Percentiles rank a stretch among this genome's conserved stretches.
phyloP scores from a whole-genome alignment of 2,797 vertebrate species.

The Hirundo rustica region DNA sequence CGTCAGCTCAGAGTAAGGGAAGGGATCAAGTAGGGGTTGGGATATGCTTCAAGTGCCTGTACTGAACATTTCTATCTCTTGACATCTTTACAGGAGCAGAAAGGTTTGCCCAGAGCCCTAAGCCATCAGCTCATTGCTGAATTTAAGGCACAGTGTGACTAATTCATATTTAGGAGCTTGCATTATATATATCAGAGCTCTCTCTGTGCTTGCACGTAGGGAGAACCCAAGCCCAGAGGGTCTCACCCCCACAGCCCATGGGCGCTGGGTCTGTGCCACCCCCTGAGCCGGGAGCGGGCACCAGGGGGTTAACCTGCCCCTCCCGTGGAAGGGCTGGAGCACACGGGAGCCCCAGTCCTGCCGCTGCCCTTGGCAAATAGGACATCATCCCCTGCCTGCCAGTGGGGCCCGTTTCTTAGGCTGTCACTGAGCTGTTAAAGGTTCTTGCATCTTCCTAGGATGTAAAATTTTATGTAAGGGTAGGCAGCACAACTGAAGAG shows the following conservation, averaged over 20 bases:
- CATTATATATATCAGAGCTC: background rate
- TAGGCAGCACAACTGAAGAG: background rate
- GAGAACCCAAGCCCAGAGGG: background rate
- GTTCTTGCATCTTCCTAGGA: background rate
- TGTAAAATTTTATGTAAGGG: background rate
- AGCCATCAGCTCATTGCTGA: background rate
- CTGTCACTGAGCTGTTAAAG: background rate
- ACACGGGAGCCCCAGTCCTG: background rate
- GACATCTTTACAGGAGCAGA: background rate
- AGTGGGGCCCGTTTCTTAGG: background rate
- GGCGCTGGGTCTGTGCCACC: rapidly evolving
- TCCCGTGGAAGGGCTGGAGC: rapidly evolving
- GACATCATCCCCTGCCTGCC: background rate
- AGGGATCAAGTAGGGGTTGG: background rate
- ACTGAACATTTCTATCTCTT: background rate
- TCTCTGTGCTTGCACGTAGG: rapidly evolving
- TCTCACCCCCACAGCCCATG: background rate
- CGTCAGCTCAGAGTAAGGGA: background rate
- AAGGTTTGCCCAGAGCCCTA: background rate
- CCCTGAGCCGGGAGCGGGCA: rapidly evolving
- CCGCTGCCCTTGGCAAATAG: background rate
- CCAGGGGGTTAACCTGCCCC: rapidly evolving
- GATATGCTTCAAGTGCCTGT: background rate
- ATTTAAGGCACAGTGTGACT: background rate
- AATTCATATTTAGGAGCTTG: background rate